Evolutionary conservation across 53 echinoderm and acorn worm genomes (phyloP).

Genomic region (Luidia sarsii): DNA sequence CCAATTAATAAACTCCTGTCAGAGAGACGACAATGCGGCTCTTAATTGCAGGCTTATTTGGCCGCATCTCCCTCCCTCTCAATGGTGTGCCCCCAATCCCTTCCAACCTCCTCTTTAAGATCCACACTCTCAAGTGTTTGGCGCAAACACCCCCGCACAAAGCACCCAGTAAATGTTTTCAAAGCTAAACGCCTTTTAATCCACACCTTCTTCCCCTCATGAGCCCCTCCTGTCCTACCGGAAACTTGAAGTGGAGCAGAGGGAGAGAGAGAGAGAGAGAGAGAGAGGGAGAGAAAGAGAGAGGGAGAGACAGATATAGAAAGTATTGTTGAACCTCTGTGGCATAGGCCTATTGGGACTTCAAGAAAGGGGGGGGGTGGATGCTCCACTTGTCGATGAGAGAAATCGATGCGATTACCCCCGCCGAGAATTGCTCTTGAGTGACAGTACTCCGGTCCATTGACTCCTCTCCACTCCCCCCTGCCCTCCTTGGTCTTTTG

Average conservation of each 20-base stretch:
- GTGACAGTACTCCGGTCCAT: slow-evolving; percentile 34
- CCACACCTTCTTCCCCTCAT: slow-evolving; percentile 3
- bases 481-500: too few relatives aligned
- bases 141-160: slow-evolving; percentile 26
- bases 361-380: too few relatives aligned
- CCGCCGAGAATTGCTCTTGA: not conserved
- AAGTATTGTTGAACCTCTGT: too few relatives aligned
- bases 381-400: not conserved
- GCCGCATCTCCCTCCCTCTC: not conserved
- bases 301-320: too few relatives aligned
- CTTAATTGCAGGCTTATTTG: slow-evolving; percentile 39
- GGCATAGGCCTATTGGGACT: too few relatives aligned
- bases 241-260: not conserved
- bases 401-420: slow-evolving; percentile 35
- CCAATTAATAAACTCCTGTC: too few relatives aligned
- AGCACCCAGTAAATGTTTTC: slow-evolving; percentile 35
- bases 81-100: not conserved
- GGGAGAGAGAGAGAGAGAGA: not conserved
- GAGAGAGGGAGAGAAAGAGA: too few relatives aligned
- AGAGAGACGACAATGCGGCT: not conserved
- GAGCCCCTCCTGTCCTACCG: too few relatives aligned
- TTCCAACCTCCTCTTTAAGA: not conserved
- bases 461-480: not conserved
- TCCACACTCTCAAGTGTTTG: slow-evolving; percentile 30
- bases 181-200: slow-evolving; percentile 34